Evolutionary conservation across 2,888 invertebrate genomes (phyloP), one percentile per base, ranked within the genome.

Genomic region (Dastarcus helophoroides): DNA sequence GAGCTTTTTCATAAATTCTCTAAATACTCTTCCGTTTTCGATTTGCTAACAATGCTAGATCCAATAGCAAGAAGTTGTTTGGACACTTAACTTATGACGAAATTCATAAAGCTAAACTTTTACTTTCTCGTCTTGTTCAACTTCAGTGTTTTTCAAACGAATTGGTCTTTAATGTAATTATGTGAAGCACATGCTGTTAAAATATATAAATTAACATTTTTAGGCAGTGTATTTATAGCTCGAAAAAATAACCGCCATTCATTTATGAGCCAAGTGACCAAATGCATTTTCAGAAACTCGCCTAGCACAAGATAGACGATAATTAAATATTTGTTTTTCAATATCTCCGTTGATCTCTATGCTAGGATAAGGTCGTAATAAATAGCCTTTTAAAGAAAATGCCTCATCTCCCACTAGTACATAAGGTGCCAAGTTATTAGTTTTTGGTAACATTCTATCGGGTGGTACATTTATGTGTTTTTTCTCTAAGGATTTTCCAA

Each of bases 101-200:
- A 21, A n/a, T 26, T 7, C 13, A 21, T 10, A 29, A 9, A 8
- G 11, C 24, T 13, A 25, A 11, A 8, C 21, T 12, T 9, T 3
- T 14, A 22, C 16, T 31, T 7, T n/a, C 26, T 8, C 26, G 15
- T 14, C 11, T 31, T 10, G 11, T 17, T 9, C 31, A 31, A 29
- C 8, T 9, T 8, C 9, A 25, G 5, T 3, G 13, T 10, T 26
- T 26, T 22, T 11, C 26, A 12, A 14, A 4, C 4, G 31, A 31
- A 12, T 22, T 13, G 10, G n/a, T n/a, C n/a, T n/a, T n/a, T n/a
- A n/a, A n/a, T n/a, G n/a, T n/a, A n/a, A n/a, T n/a, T n/a, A n/a
- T n/a, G n/a, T n/a, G n/a, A n/a, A n/a, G n/a, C n/a, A n/a, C n/a
- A n/a, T n/a, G n/a, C n/a, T n/a, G n/a, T n/a, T n/a, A n/a, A n/a